These are phyloP conservation scores for Bombyx mandarina DNA, from an alignment of 1,140 invertebrate genomes.

Conservation along the genomic window DNA sequence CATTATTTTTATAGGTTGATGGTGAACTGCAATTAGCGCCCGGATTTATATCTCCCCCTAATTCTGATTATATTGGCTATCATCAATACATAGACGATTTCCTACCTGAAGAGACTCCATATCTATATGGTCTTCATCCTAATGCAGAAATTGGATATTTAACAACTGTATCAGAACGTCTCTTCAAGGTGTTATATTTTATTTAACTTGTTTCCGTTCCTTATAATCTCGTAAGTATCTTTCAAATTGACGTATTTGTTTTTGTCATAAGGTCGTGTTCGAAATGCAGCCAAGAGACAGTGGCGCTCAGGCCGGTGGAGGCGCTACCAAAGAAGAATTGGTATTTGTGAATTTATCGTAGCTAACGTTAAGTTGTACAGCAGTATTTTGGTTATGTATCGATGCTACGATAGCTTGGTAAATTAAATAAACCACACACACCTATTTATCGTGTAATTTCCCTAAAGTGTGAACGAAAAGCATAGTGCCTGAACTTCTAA, in stretches of 20 bases:
- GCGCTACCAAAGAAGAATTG: slow-evolving; percentile 86
- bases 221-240: neutral
- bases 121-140: slow-evolving; percentile 92
- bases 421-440: no score
- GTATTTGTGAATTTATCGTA: slow-evolving; percentile 47
- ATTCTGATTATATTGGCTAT: slow-evolving; percentile 89
- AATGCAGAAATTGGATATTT: slow-evolving; percentile 97
- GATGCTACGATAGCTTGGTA: no score
- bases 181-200: slow-evolving; percentile 75
- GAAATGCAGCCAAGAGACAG: slow-evolving; percentile 92
- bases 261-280: slow-evolving; percentile 77
- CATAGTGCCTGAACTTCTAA: neutral
- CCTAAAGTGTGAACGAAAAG: neutral
- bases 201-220: neutral
- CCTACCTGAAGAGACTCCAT: slow-evolving; percentile 89
- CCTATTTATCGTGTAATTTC: neutral
- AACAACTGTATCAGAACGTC: slow-evolving; percentile 86
- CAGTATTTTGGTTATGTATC: no score
- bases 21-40: slow-evolving; percentile 87
- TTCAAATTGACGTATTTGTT: neutral
- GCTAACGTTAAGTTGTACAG: no score
- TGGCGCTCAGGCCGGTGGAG: slow-evolving; percentile 75
- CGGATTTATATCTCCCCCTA: slow-evolving; percentile 87
- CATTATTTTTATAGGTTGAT: slow-evolving; percentile 74
- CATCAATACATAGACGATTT: slow-evolving; percentile 92